A percentile compares a stretch with the other conserved stretches of the same genome.
Conservation (phyloP, 2,797 vertebrate species). For the Chaunax sp. region DNA sequence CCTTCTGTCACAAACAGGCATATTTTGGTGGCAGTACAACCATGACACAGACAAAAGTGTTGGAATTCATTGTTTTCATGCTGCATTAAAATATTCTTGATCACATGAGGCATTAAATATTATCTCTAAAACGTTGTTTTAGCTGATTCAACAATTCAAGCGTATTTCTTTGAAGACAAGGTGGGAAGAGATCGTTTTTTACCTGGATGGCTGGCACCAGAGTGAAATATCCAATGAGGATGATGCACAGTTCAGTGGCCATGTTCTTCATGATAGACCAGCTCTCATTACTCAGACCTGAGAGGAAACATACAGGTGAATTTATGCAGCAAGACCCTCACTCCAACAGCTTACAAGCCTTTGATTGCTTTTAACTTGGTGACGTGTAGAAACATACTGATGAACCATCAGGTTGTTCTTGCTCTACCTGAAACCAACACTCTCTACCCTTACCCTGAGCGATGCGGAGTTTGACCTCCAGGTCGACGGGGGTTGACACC, state of each 20-base stretch:
- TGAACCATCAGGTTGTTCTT: neutral
- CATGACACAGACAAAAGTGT: too few relatives aligned
- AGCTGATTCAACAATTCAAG: too few relatives aligned
- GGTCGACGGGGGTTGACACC: constrained; percentile 96
- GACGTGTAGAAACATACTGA: neutral
- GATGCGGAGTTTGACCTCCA: constrained; percentile 97
- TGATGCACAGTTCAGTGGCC: constrained; percentile 97
- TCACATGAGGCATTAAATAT: neutral
- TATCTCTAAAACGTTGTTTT: too few relatives aligned
- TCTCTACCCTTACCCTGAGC: constrained; percentile 87
- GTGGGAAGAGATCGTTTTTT: constrained; percentile 1
- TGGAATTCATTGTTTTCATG: too few relatives aligned
- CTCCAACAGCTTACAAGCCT: too few relatives aligned
- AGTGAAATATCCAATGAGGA: constrained; percentile 97
- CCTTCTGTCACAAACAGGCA: too few relatives aligned
- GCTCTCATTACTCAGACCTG: constrained; percentile 97
- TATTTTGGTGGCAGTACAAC: too few relatives aligned
- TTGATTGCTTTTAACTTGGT: too few relatives aligned
- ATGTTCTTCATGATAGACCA: constrained; percentile 99
- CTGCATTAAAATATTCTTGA: neutral
- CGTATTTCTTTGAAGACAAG: neutral
- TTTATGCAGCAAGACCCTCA: neutral
- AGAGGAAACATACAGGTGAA: neutral
- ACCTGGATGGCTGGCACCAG: constrained; percentile 98
- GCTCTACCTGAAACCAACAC: too few relatives aligned